Evolutionary conservation across 2,113 vertebrate species (phyloP).

Genomic region (Prunella himalayana): DNA sequence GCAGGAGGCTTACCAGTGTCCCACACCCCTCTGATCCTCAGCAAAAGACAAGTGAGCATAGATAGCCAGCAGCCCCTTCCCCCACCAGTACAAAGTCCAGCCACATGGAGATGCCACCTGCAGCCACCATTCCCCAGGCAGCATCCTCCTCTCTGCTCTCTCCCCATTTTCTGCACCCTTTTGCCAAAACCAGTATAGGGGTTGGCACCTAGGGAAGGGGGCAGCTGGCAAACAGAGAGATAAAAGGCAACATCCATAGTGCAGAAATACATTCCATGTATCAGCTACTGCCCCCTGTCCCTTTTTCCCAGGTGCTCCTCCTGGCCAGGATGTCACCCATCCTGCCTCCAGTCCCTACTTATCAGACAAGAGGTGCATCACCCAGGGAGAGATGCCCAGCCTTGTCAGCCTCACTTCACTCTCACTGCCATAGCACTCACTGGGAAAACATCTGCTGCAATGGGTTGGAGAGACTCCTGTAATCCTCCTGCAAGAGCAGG

Average conservation of each 20-base stretch:
- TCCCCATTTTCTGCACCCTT: not conserved
- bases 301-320: not conserved
- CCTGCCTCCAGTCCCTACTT: not conserved
- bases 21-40: not conserved
- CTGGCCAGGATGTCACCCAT: not conserved
- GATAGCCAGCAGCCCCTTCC: not conserved
- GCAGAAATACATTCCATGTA: not conserved
- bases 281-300: not conserved
- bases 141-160: not conserved
- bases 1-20: not conserved
- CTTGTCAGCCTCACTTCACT: accelerated
- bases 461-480: not conserved
- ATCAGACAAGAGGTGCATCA: not conserved
- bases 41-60: not conserved
- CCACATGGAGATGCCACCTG: not conserved
- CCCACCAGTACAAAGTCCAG: not conserved
- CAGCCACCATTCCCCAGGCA: not conserved
- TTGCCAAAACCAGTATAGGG: not conserved
- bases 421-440: not conserved
- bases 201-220: not conserved
- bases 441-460: not conserved
- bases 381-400: not conserved
- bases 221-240: not conserved
- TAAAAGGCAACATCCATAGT: not conserved
- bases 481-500: not conserved